Evolutionary conservation across 2,797 vertebrate species (phyloP).

Genomic region (Rhabdophis nuchalis): DNA sequence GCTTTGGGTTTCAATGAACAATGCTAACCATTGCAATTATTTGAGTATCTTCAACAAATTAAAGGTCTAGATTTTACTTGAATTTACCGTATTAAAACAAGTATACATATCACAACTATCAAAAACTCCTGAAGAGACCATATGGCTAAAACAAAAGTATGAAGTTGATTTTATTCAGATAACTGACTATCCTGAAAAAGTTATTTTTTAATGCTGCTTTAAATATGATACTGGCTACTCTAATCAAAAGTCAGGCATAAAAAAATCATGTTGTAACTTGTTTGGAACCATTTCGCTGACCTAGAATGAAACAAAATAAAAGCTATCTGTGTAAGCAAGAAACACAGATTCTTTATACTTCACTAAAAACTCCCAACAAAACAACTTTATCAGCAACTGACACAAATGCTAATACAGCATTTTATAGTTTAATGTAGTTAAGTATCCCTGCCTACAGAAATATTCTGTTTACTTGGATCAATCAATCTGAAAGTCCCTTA

Average conservation of each 20-base stretch:
- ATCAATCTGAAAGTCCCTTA: background rate
- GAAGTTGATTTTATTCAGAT: background rate
- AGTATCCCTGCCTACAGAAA: background rate
- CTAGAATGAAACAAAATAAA: background rate
- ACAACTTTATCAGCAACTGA: background rate
- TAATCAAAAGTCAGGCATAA: background rate
- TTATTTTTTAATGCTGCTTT: background rate
- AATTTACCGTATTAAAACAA: background rate
- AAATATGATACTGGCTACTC: background rate
- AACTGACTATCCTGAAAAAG: background rate
- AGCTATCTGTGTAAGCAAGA: background rate
- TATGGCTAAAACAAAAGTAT: background rate
- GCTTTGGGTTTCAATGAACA: slow-evolving; percentile 2
- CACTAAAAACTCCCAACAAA: background rate
- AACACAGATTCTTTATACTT: background rate
- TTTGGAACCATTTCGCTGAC: background rate
- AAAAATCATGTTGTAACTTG: background rate
- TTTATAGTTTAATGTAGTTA: background rate
- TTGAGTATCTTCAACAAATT: background rate
- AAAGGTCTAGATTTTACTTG: background rate
- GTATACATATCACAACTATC: background rate
- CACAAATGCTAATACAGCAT: background rate
- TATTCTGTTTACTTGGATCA: background rate
- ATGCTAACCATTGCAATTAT: background rate
- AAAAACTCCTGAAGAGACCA: background rate